Conservation (phyloP, 2,888 invertebrate genomes). For the Lymantria monacha region DNA sequence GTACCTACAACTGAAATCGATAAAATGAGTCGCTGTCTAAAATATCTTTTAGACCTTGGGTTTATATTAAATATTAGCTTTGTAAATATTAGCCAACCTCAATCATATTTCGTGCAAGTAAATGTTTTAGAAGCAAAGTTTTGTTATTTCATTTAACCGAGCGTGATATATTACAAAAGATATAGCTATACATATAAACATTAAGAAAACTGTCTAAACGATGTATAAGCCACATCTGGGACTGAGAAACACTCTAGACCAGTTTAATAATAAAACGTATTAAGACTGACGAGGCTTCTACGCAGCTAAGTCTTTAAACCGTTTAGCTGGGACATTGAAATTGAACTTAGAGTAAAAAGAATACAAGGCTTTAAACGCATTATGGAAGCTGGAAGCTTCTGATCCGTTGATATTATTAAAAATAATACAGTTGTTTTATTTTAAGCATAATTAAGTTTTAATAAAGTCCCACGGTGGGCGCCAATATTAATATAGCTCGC, state of each 20-base stretch:
- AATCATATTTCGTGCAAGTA: slow-evolving; percentile 10
- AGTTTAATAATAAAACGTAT: slow-evolving; percentile 35
- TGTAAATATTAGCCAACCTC: background rate
- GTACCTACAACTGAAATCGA: no score
- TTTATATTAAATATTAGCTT: no score
- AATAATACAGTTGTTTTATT: no score
- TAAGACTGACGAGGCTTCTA: slow-evolving; percentile 18
- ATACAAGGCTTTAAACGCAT: slow-evolving; percentile 24
- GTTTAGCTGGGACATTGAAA: slow-evolving; percentile 41
- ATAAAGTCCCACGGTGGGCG: no score
- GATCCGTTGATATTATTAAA: no score
- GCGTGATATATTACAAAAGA: no score
- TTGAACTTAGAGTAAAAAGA: slow-evolving; percentile 21
- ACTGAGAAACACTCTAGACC: slow-evolving; percentile 21
- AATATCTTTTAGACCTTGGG: no score
- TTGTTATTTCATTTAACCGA: background rate
- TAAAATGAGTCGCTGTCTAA: no score
- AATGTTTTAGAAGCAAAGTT: slow-evolving; percentile 19
- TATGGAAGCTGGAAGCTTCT: background rate
- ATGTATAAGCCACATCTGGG: slow-evolving; percentile 8
- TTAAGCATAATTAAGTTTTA: no score
- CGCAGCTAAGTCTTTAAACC: slow-evolving; percentile 36
- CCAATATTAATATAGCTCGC: no score
- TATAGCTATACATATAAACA: no score
- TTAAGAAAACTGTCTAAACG: no score